Base-by-base conservation (phyloP, 1,140 invertebrate genomes). In the Globodera rostochiensis region DNA sequence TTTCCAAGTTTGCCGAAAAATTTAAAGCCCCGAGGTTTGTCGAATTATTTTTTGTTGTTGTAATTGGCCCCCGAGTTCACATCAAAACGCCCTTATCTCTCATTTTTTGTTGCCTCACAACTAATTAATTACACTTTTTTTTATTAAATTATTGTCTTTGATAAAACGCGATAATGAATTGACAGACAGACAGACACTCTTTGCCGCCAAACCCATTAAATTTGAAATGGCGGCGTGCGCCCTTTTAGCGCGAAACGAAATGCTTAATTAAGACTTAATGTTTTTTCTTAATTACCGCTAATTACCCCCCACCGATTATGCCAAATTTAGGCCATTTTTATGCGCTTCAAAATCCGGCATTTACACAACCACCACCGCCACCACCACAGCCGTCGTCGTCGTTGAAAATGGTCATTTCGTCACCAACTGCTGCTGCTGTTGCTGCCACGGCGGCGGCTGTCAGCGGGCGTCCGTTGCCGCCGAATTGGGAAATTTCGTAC, bases 401-500 rank as follows among this genome's bases (percentile, higher is more conserved):
- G 36, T 36, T 9, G 9, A 69, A 69, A 4, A 69, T 69, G n/a
- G 67, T 64, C 49, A 57, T 36, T 49, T 21, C 36, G 76, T 6
- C 73, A 73, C 9, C 11, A 50, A 36, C 74, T 71, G 21, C 0
- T 19, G n/a, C 19, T 36, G 36, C 36, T 36, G 25, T 25, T 25
- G 36, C 36, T 36, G 36, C 36, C 36, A 36, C 36, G 19, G 84
- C 86, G 78, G 71, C 84, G 45, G 74, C 19, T 57, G 76, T 77
- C 69, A 21, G 67, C 93, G 94, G 84, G 90, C 96, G 96, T 50
- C 95, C 96, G 6, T 91, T 98, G 77, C 96, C 96, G 73, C 92
- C 93, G 9, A 97, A 97, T 91, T 98, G 96, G 96, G 96, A 98
- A 90, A 96, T 97, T 90, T 95, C 96, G 21, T 97, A 94, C 87